phyloP scores from a whole-genome alignment of 2,888 invertebrate genomes.

The Drosophila paranaensis region DNA sequence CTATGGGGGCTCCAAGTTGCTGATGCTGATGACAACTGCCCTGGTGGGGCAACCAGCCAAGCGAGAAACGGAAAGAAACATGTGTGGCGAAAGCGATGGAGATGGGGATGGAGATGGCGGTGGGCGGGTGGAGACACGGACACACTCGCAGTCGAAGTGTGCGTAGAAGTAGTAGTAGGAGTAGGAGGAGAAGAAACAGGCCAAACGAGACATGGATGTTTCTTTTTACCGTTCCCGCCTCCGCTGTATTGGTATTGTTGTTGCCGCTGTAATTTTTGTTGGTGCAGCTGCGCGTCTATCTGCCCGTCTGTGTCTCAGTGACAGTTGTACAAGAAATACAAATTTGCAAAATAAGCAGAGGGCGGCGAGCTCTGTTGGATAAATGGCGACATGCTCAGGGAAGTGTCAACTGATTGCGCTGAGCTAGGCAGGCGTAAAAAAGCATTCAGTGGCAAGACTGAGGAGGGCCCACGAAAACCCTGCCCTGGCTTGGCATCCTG shows the following conservation, averaged over 20 bases:
- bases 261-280: constrained; percentile 25
- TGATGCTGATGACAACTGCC: constrained; percentile 64
- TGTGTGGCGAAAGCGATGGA: constrained; percentile 60
- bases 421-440: constrained; percentile 77
- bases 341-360: constrained; percentile 78
- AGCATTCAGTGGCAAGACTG: constrained; percentile 9
- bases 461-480: neutral
- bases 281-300: constrained; percentile 40
- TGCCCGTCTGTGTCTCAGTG: constrained; percentile 56
- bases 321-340: constrained; percentile 80
- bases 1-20: constrained; percentile 32
- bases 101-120: neutral
- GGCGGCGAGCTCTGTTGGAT: constrained; percentile 61
- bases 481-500: constrained; percentile 31
- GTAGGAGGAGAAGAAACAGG: constrained; percentile 12
- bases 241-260: constrained; percentile 4
- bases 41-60: constrained; percentile 46
- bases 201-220: constrained; percentile 63
- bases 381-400: constrained; percentile 79
- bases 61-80: constrained; percentile 55
- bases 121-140: constrained; percentile 17
- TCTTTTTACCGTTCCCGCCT: constrained; percentile 64
- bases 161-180: neutral
- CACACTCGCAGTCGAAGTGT: neutral
- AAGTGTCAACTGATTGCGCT: constrained; percentile 80